Evolutionary conservation across 2,113 vertebrate genomes (phyloP).

Genomic region (Ochotona princeps): DNA sequence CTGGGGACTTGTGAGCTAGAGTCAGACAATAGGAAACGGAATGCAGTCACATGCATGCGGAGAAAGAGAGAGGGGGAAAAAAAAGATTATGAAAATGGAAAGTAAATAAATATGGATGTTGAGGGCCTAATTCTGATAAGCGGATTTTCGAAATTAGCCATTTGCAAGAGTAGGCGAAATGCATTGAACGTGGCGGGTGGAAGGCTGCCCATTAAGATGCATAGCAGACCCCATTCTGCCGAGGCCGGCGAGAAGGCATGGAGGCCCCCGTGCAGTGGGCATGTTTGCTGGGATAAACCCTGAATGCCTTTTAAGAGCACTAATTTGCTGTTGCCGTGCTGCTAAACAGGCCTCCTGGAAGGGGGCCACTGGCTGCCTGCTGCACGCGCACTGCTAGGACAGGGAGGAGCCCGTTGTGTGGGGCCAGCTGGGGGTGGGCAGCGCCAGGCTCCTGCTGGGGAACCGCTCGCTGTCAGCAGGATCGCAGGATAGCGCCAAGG

Average conservation of each 20-base stretch:
- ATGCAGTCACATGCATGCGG: not conserved
- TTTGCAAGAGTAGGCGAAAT: conserved; percentile 87
- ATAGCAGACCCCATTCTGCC: conserved; percentile 61
- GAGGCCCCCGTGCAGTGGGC: conserved; percentile 44
- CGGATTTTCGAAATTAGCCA: conserved; percentile 90
- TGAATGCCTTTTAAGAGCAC: conserved; percentile 67
- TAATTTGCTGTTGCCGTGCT: conserved; percentile 73
- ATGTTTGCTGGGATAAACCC: not conserved
- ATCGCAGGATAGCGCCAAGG: conserved; percentile 26
- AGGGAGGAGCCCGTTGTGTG: not conserved
- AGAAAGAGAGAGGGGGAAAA: too few species aligned
- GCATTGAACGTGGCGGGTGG: conserved; percentile 66
- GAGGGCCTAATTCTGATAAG: conserved; percentile 89
- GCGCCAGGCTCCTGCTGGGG: not conserved
- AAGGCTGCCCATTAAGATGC: conserved; percentile 76
- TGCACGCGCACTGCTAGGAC: not conserved
- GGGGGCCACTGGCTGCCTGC: conserved; percentile 65
- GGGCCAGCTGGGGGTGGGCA: not conserved
- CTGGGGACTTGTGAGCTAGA: conserved; percentile 44
- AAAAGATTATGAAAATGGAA: conserved; percentile 85
- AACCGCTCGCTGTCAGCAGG: not conserved
- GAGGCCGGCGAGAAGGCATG: conserved; percentile 55
- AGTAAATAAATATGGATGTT: conserved; percentile 89
- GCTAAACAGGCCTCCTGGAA: conserved; percentile 74
- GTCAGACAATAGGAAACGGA: conserved; percentile 56